Evolutionary conservation across 2,888 invertebrate genomes (phyloP).

Genomic region (Lepeophtheirus nordmannii): DNA sequence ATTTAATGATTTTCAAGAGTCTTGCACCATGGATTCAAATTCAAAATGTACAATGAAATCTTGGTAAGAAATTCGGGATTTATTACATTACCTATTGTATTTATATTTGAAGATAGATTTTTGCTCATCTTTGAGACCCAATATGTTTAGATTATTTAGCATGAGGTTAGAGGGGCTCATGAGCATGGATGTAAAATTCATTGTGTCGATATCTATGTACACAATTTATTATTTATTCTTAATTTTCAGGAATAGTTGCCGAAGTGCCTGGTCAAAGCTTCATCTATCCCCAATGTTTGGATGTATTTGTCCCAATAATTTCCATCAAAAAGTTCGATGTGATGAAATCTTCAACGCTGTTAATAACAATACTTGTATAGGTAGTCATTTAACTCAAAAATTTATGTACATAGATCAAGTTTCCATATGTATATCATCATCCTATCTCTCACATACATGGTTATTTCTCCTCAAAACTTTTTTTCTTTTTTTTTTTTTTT

Average conservation of each 20-base stretch:
- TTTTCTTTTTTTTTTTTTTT: too few relatives aligned
- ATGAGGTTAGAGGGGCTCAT: too few relatives aligned
- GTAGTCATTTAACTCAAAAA: conserved; percentile 45
- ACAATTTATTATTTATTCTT: conserved; percentile 5
- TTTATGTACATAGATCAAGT: not conserved
- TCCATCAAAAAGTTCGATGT: conserved; percentile 60
- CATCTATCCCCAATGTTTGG: conserved; percentile 77
- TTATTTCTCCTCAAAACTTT: too few relatives aligned
- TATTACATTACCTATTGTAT: too few relatives aligned
- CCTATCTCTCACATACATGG: not conserved
- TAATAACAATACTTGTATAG: conserved; percentile 84
- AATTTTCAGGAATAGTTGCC: conserved; percentile 55
- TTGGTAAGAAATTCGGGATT: conserved; percentile 45
- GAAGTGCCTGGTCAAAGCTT: conserved; percentile 71
- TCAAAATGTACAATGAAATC: conserved; percentile 77
- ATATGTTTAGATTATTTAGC: too few relatives aligned
- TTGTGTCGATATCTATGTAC: not conserved
- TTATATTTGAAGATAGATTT: too few relatives aligned
- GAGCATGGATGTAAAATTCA: not conserved
- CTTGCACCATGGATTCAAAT: conserved; percentile 62
- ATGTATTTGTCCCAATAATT: conserved; percentile 74
- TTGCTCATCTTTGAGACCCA: too few relatives aligned
- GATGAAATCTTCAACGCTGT: conserved; percentile 73
- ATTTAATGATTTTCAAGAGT: conserved; percentile 68
- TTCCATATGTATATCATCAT: not conserved